Evolutionary conservation across 2,888 invertebrate species (phyloP), one percentile per base, ranked within the genome.

Genomic region (Brenthis daphne): DNA sequence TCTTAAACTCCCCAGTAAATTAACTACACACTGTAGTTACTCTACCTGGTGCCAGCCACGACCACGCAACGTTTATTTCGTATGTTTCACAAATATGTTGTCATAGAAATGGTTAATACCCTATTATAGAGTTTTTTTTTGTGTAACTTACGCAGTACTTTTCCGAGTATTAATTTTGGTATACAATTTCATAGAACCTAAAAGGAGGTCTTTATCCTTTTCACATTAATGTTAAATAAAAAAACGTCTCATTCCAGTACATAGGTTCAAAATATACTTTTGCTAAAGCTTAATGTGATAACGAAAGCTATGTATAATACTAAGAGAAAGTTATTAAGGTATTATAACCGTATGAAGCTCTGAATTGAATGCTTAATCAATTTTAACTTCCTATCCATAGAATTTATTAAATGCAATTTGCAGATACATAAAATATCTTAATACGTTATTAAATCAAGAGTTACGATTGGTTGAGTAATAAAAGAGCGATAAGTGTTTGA

Each of bases 91-190:
- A 51, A 64, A 65, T 50, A 54, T 65, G 71, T 71, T 66, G 68
- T 68, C 68, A 71, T 71, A 68, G 68, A 43, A 57, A 71, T 65
- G 71, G 71, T 53, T 53, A 66, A 68, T 58, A 64, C 71, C 71
- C 54, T 11, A n/a, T 56, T 16, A 20, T 50, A 5, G 29, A 29
- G 47, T 0, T 5, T 16, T 60, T 16, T 50, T 60, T 50, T 13
- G 33, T 48, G 48, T 48, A 33, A 16, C n/a, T 29, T 13, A 50
- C 16, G 16, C 29, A 53, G 20, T 20, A 6, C 29, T 6, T 53
- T 63, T 37, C 37, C 20, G 0, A 51, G 61, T 37, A 20, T 20
- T 20, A 51, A 20, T 16, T 13, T 5, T 51, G 13, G 50, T 55
- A 29, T 29, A 5, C 29, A 29, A 24, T 29, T 29, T 29, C 4